Evolutionary conservation across 2,113 vertebrate genomes (phyloP), one percentile per base, ranked within the genome.

Genomic region (Notarius lentiginosus): DNA sequence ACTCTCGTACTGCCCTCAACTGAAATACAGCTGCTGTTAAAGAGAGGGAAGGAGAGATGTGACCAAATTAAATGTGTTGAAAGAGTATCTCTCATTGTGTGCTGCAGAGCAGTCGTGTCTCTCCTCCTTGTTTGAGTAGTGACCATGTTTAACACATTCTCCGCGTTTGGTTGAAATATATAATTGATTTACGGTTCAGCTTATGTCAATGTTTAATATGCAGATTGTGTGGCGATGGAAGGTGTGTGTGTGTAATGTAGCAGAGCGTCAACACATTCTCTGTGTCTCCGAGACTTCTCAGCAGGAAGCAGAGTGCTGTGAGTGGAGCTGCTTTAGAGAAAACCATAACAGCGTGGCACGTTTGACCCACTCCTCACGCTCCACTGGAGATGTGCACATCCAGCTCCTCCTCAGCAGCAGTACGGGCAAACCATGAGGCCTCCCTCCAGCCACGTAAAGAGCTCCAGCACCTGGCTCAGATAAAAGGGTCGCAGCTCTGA

Each of bases 201-300:
- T 15, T 8, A 17, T 83, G 83, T 83, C 53, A 73, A 87, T 87
- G 81, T 56, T 66, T 82, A 87, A 84, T 76, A 81, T 81, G 34
- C 79, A 47, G 61, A 17, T 58, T 79, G 61, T 84, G 51, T 72
- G 12, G 80, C 77, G 76, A 47, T 8, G 41, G 24, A 66, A 83
- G 75, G 80, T 83, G 41, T 70, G 79, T 30, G 70, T 86, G 75
- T 83, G 63, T 86, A 72, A 87, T 91, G 87, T 83, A 86, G 79
- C 87, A 77, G 51, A 83, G 84, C 88, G 80, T 87, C 85, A 87
- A 89, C 89, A 80, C 85, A 76, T 85, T 88, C 65, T 83, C 79
- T 84, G 60, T 53, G 41, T 79, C 81, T 79, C 68, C 73, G 70
- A 84, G 81, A 58, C 22, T 83, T 88, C 83, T 91, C 85, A 55